Percentiles rank a stretch among this genome's conserved stretches.
phyloP scores from a whole-genome alignment of 2,113 vertebrate genomes.

The Chaetura pelagica region DNA sequence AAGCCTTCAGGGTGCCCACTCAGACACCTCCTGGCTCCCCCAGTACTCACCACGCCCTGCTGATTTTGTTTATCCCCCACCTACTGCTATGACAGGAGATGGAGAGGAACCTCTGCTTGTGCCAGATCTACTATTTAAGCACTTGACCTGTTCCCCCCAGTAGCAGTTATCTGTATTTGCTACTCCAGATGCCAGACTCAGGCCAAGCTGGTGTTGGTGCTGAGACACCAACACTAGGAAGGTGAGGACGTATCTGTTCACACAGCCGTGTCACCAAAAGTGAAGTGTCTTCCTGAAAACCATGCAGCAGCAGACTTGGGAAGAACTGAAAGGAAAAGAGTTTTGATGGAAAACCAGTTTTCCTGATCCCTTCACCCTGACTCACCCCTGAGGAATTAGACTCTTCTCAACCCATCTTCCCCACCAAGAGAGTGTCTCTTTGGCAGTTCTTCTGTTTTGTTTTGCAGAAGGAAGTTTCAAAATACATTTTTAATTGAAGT shows the following conservation, averaged over 20 bases:
- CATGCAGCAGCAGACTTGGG: neutral
- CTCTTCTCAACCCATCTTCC: neutral
- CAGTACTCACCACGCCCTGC: neutral
- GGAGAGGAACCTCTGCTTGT: neutral
- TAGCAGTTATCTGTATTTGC: no score
- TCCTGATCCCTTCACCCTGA: neutral
- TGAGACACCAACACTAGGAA: neutral
- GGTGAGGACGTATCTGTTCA: neutral
- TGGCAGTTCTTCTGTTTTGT: neutral
- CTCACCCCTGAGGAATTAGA: neutral
- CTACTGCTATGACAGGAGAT: neutral
- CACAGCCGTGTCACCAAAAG: neutral
- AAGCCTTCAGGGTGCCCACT: neutral
- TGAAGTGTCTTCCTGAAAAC: neutral
- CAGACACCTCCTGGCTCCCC: neutral
- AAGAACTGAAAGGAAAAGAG: neutral
- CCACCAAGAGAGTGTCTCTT: neutral
- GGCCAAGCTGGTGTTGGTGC: neutral
- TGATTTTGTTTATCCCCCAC: neutral
- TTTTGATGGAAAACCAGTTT: neutral
- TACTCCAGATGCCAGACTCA: accelerated
- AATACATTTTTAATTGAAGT: neutral
- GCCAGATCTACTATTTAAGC: neutral
- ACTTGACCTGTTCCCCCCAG: neutral
- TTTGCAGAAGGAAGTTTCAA: neutral